Percentiles rank a stretch among this genome's conserved stretches.
Evolutionary conservation across 2,888 invertebrate species (phyloP).

Genomic region (Ormyrus labotus): DNA sequence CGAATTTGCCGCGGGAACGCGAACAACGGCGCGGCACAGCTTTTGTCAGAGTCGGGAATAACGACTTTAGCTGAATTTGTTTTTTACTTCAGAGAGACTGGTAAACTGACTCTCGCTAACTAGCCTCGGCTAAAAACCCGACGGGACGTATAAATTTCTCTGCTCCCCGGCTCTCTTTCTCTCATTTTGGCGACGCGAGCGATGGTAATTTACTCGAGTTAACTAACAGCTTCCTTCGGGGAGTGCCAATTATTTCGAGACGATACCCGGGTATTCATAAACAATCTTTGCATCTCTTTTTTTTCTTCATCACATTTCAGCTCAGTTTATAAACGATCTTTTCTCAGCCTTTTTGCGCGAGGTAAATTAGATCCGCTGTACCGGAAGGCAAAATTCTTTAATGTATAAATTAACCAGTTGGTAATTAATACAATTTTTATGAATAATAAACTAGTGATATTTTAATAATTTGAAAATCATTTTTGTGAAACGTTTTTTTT

Average conservation of each 20-base stretch:
- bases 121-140: conserved; percentile 28
- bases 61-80: conserved; percentile 30
- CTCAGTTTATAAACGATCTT: too few relatives aligned
- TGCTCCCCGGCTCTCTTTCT: conserved; percentile 1
- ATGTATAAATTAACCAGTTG: too few relatives aligned
- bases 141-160: conserved; percentile 19
- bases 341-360: background rate
- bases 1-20: conserved; percentile 26
- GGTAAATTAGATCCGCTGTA: too few relatives aligned
- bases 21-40: background rate
- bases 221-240: conserved; percentile 3
- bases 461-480: too few relatives aligned
- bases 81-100: conserved; percentile 1
- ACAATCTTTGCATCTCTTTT: conserved; percentile 1
- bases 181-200: background rate
- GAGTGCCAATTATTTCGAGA: conserved; percentile 40
- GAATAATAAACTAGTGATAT: too few relatives aligned
- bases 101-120: conserved; percentile 18
- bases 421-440: too few relatives aligned
- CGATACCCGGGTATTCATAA: conserved; percentile 20
- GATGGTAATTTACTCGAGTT: conserved; percentile 35
- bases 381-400: too few relatives aligned
- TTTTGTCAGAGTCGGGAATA: conserved; percentile 17
- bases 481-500: too few relatives aligned
- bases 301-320: too few relatives aligned